A percentile compares a stretch with the other conserved stretches of the same genome.
Evolutionary conservation across 2,888 invertebrate genomes (phyloP).

Genomic region (Macrostomum cliftonense): DNA sequence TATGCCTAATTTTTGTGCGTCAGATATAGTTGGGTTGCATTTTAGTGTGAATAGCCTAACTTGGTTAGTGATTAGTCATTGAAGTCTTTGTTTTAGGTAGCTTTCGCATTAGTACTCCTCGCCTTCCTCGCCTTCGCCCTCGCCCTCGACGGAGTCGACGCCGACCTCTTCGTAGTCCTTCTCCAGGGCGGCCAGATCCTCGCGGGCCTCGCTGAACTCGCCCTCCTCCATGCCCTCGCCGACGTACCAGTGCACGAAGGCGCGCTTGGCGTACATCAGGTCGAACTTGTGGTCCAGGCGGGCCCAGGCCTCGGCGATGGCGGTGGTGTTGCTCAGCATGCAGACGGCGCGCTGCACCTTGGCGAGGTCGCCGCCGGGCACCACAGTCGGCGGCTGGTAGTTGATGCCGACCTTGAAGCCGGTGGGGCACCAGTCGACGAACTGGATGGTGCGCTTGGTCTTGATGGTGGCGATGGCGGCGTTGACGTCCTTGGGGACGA

Average conservation of each 20-base stretch:
- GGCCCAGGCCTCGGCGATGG: slow-evolving; percentile 39
- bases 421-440: slow-evolving; percentile 63
- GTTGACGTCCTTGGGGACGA: slow-evolving; percentile 22
- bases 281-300: slow-evolving; percentile 28
- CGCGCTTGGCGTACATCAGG: slow-evolving; percentile 23
- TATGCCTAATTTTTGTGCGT: no score
- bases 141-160: slow-evolving; percentile 53
- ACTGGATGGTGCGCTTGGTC: slow-evolving; percentile 60
- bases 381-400: slow-evolving; percentile 41
- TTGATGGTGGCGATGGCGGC: slow-evolving; percentile 52
- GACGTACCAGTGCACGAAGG: slow-evolving; percentile 37
- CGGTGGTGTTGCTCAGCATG: slow-evolving; percentile 39
- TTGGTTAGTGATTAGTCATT: no score
- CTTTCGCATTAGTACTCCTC: slow-evolving; percentile 8
- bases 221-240: slow-evolving; percentile 45
- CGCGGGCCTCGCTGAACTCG: slow-evolving; percentile 70
- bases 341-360: slow-evolving; percentile 40
- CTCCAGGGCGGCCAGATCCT: slow-evolving; percentile 48
- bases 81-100: no score
- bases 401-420: slow-evolving; percentile 48
- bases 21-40: no score
- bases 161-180: slow-evolving; percentile 40
- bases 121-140: slow-evolving; percentile 13
- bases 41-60: no score
- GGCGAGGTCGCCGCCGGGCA: slow-evolving; percentile 54